phyloP scores from a whole-genome alignment of 1,140 invertebrate species.

The Hylyphantes graminicola region DNA sequence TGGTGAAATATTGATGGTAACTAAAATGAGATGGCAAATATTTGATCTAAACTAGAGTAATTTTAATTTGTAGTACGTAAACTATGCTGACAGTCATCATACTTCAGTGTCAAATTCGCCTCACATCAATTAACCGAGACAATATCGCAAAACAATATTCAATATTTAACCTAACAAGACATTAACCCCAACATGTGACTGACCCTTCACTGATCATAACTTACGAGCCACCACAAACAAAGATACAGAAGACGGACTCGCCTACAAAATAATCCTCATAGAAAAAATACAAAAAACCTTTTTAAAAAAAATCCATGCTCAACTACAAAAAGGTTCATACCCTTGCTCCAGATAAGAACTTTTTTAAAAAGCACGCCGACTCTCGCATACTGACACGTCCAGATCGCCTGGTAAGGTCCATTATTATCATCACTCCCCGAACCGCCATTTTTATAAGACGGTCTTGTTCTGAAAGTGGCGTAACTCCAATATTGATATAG shows the following conservation, averaged over 20 bases:
- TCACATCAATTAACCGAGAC: too few species aligned
- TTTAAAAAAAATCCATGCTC: not conserved
- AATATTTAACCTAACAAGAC: slow-evolving; percentile 27
- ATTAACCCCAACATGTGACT: slow-evolving; percentile 47
- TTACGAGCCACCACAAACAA: too few species aligned
- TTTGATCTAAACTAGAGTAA: too few species aligned
- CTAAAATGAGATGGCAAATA: too few species aligned
- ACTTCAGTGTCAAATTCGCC: too few species aligned
- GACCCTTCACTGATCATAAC: slow-evolving; percentile 2
- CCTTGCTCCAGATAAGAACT: slow-evolving; percentile 56
- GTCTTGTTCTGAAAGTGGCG: too few species aligned
- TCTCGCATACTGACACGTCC: slow-evolving; percentile 53
- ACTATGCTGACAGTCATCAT: too few species aligned
- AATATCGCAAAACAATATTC: too few species aligned
- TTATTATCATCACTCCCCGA: not conserved
- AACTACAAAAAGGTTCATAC: slow-evolving; percentile 58
- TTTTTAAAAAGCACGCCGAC: slow-evolving; percentile 53
- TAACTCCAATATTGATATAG: too few species aligned
- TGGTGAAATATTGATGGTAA: too few species aligned
- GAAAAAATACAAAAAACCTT: not conserved
- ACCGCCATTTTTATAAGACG: too few species aligned
- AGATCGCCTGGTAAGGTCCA: slow-evolving; percentile 42
- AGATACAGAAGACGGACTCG: slow-evolving; percentile 34
- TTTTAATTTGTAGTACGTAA: too few species aligned
- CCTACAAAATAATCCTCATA: slow-evolving; percentile 15